These are phyloP conservation scores for Phenganax marumi DNA, from an alignment of 92 coral and sea anemone genomes.

Conservation along the genomic window DNA sequence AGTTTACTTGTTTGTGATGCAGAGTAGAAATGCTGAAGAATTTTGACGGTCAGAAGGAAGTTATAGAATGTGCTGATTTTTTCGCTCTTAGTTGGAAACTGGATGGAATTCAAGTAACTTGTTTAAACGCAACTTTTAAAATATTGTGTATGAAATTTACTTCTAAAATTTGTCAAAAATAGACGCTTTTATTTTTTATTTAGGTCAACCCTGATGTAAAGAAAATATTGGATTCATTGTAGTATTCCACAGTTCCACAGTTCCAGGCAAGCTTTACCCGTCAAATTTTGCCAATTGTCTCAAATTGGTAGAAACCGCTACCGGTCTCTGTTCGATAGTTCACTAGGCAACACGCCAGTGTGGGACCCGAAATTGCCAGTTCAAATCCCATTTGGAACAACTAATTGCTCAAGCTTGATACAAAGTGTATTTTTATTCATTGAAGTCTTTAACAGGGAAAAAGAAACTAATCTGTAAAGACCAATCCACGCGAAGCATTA, in stretches of 20 bases:
- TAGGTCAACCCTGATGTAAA: conserved; percentile 76
- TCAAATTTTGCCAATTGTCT: not conserved
- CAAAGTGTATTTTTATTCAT: too few species aligned
- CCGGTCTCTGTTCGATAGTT: too few species aligned
- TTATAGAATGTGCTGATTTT: conserved; percentile 94
- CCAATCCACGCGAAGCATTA: too few species aligned
- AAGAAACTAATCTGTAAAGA: too few species aligned
- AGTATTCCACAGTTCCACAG: not conserved
- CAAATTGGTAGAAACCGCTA: too few species aligned
- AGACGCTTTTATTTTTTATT: not conserved
- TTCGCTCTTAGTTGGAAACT: conserved; percentile 88
- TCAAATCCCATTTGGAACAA: too few species aligned
- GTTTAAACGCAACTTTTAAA: not conserved
- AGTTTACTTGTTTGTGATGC: not conserved
- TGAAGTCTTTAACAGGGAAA: too few species aligned
- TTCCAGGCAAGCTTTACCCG: not conserved
- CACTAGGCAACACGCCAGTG: too few species aligned
- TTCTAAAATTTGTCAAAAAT: not conserved
- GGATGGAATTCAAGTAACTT: conserved; percentile 73
- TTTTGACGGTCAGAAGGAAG: conserved; percentile 55
- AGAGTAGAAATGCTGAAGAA: conserved; percentile 33
- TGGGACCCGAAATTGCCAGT: too few species aligned
- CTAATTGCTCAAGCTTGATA: too few species aligned
- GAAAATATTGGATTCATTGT: conserved; percentile 71
- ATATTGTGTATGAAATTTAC: not conserved